Percentiles rank a stretch among this genome's conserved stretches.
Evolutionary conservation across 2,113 vertebrate genomes (phyloP).

Genomic region (Tympanuchus pallidicinctus): DNA sequence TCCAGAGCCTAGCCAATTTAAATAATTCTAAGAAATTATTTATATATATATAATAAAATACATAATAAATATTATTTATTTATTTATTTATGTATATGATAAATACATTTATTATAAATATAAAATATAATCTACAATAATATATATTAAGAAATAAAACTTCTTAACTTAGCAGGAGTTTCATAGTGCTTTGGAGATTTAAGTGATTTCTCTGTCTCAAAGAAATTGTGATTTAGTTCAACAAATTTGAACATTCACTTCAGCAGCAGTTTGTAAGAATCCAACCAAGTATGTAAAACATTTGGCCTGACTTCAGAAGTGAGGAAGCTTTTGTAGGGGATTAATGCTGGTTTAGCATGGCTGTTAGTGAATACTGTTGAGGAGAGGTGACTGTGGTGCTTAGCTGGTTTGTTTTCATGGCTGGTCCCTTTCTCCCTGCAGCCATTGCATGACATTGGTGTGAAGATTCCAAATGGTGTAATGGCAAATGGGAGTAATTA

Average conservation of each 20-base stretch:
- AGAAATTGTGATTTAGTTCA: not conserved
- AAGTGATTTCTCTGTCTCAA: not conserved
- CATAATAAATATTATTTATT: too few species aligned
- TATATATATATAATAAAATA: too few species aligned
- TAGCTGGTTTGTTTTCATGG: not conserved
- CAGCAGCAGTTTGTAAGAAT: not conserved
- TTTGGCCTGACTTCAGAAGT: not conserved
- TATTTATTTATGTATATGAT: too few species aligned
- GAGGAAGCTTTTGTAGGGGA: not conserved
- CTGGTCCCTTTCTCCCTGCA: not conserved
- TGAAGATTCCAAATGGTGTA: not conserved
- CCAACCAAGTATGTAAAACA: not conserved
- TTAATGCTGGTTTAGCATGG: not conserved
- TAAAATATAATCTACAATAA: too few species aligned
- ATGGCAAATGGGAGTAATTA: not conserved
- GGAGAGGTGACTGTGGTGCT: not conserved
- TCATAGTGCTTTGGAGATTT: not conserved
- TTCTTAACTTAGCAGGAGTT: not conserved
- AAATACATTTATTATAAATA: too few species aligned
- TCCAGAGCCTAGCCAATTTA: not conserved
- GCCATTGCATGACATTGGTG: not conserved
- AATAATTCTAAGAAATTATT: too few species aligned
- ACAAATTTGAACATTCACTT: not conserved
- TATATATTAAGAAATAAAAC: not conserved
- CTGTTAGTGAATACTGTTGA: not conserved